Evolutionary conservation across 2,888 invertebrate species (phyloP).

Genomic region (Mesopsocus fuscifrons): DNA sequence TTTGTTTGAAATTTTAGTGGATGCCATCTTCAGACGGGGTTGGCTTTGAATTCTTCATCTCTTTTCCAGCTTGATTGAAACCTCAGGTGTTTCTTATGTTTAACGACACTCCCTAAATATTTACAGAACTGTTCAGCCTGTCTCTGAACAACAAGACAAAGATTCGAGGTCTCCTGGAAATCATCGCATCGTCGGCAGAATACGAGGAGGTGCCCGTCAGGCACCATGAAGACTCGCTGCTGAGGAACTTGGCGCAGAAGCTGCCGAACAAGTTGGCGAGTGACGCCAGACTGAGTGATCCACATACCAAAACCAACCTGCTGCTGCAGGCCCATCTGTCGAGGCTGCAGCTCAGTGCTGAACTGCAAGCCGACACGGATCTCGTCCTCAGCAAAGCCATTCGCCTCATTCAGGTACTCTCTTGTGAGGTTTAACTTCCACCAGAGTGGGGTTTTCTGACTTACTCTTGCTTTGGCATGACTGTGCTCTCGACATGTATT

Average conservation of each 20-base stretch:
- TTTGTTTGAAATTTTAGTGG: no score
- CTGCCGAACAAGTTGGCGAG: constrained; percentile 44
- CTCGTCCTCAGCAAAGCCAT: constrained; percentile 71
- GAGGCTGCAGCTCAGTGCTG: constrained; percentile 83
- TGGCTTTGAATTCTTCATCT: no score
- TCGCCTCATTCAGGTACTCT: constrained; percentile 44
- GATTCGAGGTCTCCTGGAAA: constrained; percentile 89
- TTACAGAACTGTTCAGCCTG: constrained; percentile 87
- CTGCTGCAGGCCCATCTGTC: constrained; percentile 91
- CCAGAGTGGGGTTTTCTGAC: no score
- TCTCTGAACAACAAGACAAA: constrained; percentile 95
- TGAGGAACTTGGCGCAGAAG: constrained; percentile 39
- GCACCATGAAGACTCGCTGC: constrained; percentile 83
- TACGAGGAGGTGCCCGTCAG: constrained; percentile 87
- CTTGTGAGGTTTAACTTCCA: no score
- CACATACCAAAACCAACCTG: constrained; percentile 91
- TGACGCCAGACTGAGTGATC: constrained; percentile 74
- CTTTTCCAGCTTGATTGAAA: no score
- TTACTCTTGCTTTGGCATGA: no score
- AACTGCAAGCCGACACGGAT: constrained; percentile 91
- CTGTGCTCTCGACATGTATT: no score
- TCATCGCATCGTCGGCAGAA: constrained; percentile 94
- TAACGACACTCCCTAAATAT: no score
- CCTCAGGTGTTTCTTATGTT: no score
- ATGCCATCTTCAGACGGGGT: no score